A percentile compares a stretch with the other conserved stretches of the same genome.
Evolutionary conservation across 2,888 invertebrate genomes (phyloP).

Genomic region (Diachrysia chrysitis): DNA sequence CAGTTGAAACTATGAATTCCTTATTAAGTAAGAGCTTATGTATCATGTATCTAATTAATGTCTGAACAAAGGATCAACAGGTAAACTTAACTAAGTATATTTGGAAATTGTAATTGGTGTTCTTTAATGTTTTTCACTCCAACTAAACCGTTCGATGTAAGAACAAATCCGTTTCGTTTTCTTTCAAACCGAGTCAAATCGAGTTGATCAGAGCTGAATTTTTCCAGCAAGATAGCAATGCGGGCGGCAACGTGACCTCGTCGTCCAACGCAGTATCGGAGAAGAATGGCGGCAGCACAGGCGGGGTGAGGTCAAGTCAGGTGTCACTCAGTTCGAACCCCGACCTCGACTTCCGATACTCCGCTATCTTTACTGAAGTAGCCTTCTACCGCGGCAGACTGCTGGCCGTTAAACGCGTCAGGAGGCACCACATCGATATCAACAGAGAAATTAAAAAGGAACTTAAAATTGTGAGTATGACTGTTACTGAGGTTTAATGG

Average conservation of each 20-base stretch:
- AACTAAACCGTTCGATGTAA: too few species aligned
- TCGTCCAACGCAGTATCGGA: slow-evolving; percentile 92
- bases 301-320: slow-evolving; percentile 94
- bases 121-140: too few species aligned
- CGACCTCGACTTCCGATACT: slow-evolving; percentile 96
- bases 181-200: slow-evolving; percentile 48
- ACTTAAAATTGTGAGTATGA: slow-evolving; percentile 93
- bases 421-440: slow-evolving; percentile 96
- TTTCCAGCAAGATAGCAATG: slow-evolving; percentile 89
- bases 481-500: too few species aligned
- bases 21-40: not conserved
- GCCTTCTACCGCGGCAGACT: slow-evolving; percentile 96
- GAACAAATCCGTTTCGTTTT: not conserved
- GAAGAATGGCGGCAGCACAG: slow-evolving; percentile 76
- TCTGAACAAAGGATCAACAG: too few species aligned
- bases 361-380: slow-evolving; percentile 96
- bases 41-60: not conserved
- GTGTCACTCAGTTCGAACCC: slow-evolving; percentile 97
- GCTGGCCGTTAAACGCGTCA: slow-evolving; percentile 95
- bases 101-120: too few species aligned
- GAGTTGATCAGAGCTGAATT: slow-evolving; percentile 87
- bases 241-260: slow-evolving; percentile 94
- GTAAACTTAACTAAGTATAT: too few species aligned
- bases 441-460: slow-evolving; percentile 97
- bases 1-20: not conserved